phyloP scores from a whole-genome alignment of 2,113 vertebrate genomes.

The Redunca redunca region DNA sequence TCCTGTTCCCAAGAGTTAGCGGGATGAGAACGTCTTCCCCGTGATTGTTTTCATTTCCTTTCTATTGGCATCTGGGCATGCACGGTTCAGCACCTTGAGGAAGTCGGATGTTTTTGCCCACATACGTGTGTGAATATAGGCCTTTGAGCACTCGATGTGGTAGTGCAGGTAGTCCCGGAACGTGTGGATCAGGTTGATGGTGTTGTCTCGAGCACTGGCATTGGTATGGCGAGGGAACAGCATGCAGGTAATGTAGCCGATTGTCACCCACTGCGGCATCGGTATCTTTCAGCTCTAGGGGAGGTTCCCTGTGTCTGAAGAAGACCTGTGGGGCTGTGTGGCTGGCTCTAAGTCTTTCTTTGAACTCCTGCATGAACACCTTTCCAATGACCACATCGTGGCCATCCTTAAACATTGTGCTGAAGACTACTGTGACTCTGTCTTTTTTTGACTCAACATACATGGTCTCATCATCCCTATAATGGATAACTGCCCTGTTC shows the following conservation, averaged over 20 bases:
- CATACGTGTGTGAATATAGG: conserved; percentile 99
- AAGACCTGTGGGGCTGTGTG: conserved; percentile 98
- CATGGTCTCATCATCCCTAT: no score
- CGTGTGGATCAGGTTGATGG: conserved; percentile 99
- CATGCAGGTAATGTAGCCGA: conserved; percentile 98
- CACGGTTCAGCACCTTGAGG: conserved; percentile 98
- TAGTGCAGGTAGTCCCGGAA: conserved; percentile 99
- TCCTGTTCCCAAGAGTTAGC: conserved; percentile 78
- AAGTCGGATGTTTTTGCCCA: conserved; percentile 98
- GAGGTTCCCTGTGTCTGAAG: conserved; percentile 97
- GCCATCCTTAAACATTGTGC: no score
- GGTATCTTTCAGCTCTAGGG: conserved; percentile 97
- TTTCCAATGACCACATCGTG: no score
- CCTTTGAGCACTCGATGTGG: conserved; percentile 99
- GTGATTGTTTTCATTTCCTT: conserved; percentile 99
- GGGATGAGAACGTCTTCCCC: conserved; percentile 94
- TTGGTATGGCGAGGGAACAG: conserved; percentile 98
- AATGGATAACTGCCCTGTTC: no score
- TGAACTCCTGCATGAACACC: conserved; percentile 89
- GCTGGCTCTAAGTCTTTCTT: conserved; percentile 97
- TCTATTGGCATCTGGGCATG: conserved; percentile 96
- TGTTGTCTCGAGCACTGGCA: conserved; percentile 95
- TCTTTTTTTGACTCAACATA: no score
- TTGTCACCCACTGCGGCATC: conserved; percentile 95
- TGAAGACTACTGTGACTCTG: no score